A percentile compares a stretch with the other conserved stretches of the same genome.
Conservation (phyloP, 2,888 invertebrate genomes). For the Pycnomerus fuliginosus region DNA sequence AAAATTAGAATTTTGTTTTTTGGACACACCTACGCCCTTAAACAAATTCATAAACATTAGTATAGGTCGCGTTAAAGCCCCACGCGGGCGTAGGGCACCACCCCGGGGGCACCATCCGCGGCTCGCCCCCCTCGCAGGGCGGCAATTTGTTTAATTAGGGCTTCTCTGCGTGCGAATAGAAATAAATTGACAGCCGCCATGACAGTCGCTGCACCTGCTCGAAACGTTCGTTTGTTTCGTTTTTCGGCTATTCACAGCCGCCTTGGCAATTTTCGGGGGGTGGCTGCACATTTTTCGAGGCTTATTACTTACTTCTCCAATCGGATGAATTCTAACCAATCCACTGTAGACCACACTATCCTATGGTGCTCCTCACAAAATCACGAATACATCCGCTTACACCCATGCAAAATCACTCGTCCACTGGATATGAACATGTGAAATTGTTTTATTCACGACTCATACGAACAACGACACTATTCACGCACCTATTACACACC, state of each 20-base stretch:
- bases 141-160: background rate
- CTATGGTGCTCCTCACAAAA: constrained; percentile 44
- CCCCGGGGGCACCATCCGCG: background rate
- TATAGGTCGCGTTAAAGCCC: constrained; percentile 23
- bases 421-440: constrained; percentile 48
- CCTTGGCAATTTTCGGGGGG: too few species aligned
- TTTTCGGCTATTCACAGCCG: too few species aligned
- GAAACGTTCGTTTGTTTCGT: constrained; percentile 26
- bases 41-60: constrained; percentile 32
- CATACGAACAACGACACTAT: constrained; percentile 40
- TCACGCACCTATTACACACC: constrained; percentile 40
- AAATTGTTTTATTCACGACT: constrained; percentile 37
- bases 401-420: constrained; percentile 50
- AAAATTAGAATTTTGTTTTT: constrained; percentile 40
- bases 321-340: constrained; percentile 37
- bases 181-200: constrained; percentile 50
- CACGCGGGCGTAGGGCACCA: too few species aligned
- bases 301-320: constrained; percentile 42
- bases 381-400: constrained; percentile 51
- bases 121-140: background rate
- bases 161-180: constrained; percentile 29
- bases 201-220: constrained; percentile 46
- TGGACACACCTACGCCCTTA: constrained; percentile 46
- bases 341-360: constrained; percentile 44
- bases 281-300: too few species aligned